Conservation (phyloP, 2,797 vertebrate species). For the Schizopygopsis malacanthus region DNA sequence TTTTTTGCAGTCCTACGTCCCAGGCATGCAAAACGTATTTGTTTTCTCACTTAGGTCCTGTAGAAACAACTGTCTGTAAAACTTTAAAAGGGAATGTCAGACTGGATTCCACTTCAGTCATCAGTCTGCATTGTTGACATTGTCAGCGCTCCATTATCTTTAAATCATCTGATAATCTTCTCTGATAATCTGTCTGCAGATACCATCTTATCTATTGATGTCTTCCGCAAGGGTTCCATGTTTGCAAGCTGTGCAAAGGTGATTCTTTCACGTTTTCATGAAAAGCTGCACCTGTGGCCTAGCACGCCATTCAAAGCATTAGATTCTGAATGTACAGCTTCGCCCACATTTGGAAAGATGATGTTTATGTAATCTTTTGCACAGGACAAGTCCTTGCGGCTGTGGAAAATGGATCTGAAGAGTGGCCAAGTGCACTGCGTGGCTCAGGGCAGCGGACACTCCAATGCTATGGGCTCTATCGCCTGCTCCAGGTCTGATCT, state of each 20-base stretch:
- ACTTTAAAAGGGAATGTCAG: not conserved
- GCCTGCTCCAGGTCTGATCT: slow-evolving; percentile 87
- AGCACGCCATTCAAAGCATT: not conserved
- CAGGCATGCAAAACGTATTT: too few species aligned
- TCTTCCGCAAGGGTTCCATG: slow-evolving; percentile 86
- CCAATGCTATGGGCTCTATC: slow-evolving; percentile 86
- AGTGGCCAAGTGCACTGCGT: slow-evolving; percentile 83
- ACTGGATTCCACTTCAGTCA: not conserved
- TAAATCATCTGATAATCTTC: not conserved
- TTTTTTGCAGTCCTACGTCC: not conserved
- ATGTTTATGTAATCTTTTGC: not conserved
- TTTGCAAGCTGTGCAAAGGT: slow-evolving; percentile 96
- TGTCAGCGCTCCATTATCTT: not conserved
- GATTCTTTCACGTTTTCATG: slow-evolving; percentile 16
- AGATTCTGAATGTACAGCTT: not conserved
- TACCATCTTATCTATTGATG: slow-evolving; percentile 89
- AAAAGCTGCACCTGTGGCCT: not conserved
- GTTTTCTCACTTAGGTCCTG: not conserved
- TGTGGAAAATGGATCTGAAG: slow-evolving; percentile 86
- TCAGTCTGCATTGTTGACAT: not conserved
- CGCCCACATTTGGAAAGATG: not conserved
- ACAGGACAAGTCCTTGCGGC: slow-evolving; percentile 88
- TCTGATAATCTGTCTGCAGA: slow-evolving; percentile 74
- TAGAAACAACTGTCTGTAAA: not conserved
- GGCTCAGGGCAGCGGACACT: slow-evolving; percentile 86